Base-by-base conservation (phyloP, 1,140 invertebrate species). In the Gryllus bimaculatus region DNA sequence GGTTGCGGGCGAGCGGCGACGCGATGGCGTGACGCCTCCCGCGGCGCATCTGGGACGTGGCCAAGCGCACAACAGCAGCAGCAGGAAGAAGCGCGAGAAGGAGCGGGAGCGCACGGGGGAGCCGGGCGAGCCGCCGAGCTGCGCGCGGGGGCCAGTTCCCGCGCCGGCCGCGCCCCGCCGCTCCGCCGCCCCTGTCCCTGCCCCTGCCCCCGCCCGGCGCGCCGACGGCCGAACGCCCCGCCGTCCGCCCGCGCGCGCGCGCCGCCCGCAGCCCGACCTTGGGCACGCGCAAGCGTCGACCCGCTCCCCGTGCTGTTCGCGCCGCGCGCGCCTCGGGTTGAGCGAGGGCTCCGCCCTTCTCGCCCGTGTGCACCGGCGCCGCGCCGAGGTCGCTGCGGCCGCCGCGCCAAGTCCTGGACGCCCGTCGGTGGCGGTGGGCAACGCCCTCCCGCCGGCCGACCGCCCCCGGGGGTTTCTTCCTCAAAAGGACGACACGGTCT, bases 131-230 rank as follows among this genome's bases (percentile, higher is more conserved):
- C 54, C 54, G 10, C 54, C 47, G 8, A 77, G 48, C n/a, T 48
- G 48, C n/a, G 76, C 21, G 48, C 7, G 12, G 39, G 12, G 10
- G 10, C 18, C 54, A 1, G 54, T 18, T 7, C 18, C 10, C 54
- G 54, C 18, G 18, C 54, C 54, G 10, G 54, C 54, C 10, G 2
- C 54, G 2, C 0, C 54, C 18, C 54, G 0, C 18, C 18, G 1
- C 26, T 1, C 26, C 26, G 26, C 26, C 26, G 26, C 26, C 54
- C 2, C 10, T 7, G 83, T 87, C 93, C 12, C 93, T 94, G 82
- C 89, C 94, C 8, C 93, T 94, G 91, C 94, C 94, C 83, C 93
- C 92, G 0, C 94, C 92, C n/a, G n/a, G n/a, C n/a, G n/a, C n/a
- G n/a, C n/a, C n/a, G n/a, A n/a, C n/a, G n/a, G 7, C 91, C 92